Conservation (phyloP, 1,140 invertebrate genomes). For the Diabrotica undecimpunctata region DNA sequence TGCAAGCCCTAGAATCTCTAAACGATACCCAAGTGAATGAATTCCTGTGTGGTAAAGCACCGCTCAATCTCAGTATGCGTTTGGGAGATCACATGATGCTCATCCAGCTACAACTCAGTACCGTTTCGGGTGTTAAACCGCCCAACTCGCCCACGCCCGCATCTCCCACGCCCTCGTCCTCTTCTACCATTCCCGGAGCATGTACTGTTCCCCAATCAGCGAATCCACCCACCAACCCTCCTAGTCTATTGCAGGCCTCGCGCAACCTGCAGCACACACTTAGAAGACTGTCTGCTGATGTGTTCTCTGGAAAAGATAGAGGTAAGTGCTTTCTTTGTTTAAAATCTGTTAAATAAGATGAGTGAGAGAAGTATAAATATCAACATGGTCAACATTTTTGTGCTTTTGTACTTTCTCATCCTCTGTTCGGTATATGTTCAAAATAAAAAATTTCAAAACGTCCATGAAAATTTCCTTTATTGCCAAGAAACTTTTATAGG, state of each 20-base stretch:
- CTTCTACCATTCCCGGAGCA: conserved; percentile 41
- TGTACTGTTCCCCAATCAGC: conserved; percentile 23
- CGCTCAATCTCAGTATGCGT: conserved; percentile 89
- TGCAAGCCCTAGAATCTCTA: conserved; percentile 90
- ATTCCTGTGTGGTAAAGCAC: conserved; percentile 89
- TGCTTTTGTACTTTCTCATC: too few relatives aligned
- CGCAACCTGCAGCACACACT: conserved; percentile 88
- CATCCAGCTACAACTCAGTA: conserved; percentile 89
- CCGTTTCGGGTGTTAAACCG: conserved; percentile 56
- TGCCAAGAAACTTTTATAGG: too few relatives aligned
- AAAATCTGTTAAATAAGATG: too few relatives aligned
- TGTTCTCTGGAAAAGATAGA: conserved; percentile 63
- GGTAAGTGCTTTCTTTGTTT: conserved; percentile 24
- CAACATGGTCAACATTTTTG: too few relatives aligned
- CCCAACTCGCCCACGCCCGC: conserved; percentile 33
- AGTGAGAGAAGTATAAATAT: too few relatives aligned
- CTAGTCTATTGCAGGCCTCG: conserved; percentile 75
- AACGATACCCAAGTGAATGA: conserved; percentile 93
- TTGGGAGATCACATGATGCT: conserved; percentile 96
- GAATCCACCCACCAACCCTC: conserved; percentile 36
- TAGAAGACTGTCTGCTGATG: conserved; percentile 85
- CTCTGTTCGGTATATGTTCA: too few relatives aligned
- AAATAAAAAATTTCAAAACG: too few relatives aligned
- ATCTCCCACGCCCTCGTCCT: conserved; percentile 18
- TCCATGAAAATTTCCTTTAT: too few relatives aligned